phyloP scores from a whole-genome alignment of 1,140 invertebrate species.

The Oncopodura yosiiana region DNA sequence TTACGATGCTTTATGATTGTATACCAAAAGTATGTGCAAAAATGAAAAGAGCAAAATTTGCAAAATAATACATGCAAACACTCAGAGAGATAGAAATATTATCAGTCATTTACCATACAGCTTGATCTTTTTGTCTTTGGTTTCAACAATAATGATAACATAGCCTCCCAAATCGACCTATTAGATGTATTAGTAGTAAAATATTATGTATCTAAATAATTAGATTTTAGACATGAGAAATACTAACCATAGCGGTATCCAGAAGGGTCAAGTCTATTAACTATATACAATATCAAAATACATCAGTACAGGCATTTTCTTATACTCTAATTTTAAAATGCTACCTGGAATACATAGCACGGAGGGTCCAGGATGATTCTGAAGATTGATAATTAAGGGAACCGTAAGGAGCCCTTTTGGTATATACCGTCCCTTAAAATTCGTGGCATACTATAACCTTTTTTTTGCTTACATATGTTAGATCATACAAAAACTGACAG shows the following conservation, averaged over 20 bases:
- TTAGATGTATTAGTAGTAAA: background rate
- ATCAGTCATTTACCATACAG: constrained; percentile 69
- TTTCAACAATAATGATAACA: constrained; percentile 89
- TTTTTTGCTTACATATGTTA: too few relatives aligned
- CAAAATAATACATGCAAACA: background rate
- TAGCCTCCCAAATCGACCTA: constrained; percentile 88
- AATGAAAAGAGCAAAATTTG: background rate
- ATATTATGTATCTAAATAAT: background rate
- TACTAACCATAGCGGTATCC: constrained; percentile 18
- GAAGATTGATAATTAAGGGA: background rate
- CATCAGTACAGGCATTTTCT: too few relatives aligned
- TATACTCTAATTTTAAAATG: too few relatives aligned
- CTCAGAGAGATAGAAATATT: background rate
- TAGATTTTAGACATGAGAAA: background rate
- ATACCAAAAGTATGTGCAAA: too few relatives aligned
- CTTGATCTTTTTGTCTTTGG: constrained; percentile 86
- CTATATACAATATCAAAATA: too few relatives aligned
- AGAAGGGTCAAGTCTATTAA: constrained; percentile 35
- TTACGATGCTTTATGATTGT: too few relatives aligned
- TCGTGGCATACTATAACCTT: too few relatives aligned
- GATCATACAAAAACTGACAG: too few relatives aligned
- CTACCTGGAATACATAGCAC: constrained; percentile 36
- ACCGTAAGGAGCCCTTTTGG: constrained; percentile 14
- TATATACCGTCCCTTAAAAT: too few relatives aligned
- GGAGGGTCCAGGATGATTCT: constrained; percentile 35